phyloP scores from a whole-genome alignment of 2,888 invertebrate genomes.

The Stenotaenia linearis region DNA sequence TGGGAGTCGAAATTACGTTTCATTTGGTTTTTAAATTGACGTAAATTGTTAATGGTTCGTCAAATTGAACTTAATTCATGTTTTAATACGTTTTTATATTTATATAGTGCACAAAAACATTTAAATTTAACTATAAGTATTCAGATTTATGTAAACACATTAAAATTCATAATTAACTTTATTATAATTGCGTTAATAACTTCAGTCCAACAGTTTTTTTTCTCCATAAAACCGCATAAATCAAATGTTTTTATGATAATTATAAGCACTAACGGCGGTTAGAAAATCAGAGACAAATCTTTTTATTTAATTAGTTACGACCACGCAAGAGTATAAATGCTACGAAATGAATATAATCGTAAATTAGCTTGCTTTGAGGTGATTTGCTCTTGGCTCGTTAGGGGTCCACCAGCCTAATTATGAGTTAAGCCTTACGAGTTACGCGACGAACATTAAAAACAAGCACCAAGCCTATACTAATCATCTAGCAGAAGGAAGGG shows the following conservation, averaged over 20 bases:
- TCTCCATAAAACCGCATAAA: too few relatives aligned
- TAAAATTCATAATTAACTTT: neutral
- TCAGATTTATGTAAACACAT: neutral
- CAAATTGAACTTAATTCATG: too few relatives aligned
- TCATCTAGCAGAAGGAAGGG: conserved; percentile 7
- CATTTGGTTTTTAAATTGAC: neutral
- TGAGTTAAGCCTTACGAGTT: conserved; percentile 14
- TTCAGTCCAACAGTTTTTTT: too few relatives aligned
- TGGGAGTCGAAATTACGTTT: neutral
- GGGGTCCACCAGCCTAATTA: conserved; percentile 17
- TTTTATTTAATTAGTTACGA: conserved; percentile 17
- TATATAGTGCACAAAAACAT: too few relatives aligned
- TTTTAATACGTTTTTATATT: too few relatives aligned
- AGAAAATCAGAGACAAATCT: neutral
- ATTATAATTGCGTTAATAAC: too few relatives aligned
- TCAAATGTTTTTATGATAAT: neutral
- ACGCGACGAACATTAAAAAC: conserved; percentile 24
- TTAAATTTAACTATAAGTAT: too few relatives aligned
- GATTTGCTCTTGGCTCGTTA: conserved; percentile 10
- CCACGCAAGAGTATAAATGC: neutral
- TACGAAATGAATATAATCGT: neutral
- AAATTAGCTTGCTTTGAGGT: neutral
- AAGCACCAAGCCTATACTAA: conserved; percentile 12
- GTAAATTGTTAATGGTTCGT: neutral
- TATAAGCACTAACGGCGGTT: neutral